Percentiles rank a stretch among this genome's conserved stretches.
These are phyloP conservation scores for Yasuhikotakia modesta DNA, from an alignment of 2,797 vertebrate genomes.

Conservation along the genomic window DNA sequence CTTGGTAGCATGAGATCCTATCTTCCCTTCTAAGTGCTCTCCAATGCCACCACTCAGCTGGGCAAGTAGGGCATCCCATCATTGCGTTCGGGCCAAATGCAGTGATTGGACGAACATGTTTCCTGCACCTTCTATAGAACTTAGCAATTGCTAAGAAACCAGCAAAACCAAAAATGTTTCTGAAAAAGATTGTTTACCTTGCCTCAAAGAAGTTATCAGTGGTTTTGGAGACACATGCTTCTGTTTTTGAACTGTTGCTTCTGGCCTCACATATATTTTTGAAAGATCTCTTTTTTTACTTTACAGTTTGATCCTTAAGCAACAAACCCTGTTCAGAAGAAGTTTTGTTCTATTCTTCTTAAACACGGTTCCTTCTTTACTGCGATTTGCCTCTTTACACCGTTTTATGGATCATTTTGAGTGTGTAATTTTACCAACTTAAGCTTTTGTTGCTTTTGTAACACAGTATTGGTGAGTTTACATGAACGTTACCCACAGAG, in stretches of 20 bases:
- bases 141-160: too few species aligned
- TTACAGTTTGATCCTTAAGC: conserved; percentile 17
- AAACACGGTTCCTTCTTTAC: conserved; percentile 38
- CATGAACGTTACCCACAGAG: conserved; percentile 38
- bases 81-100: too few species aligned
- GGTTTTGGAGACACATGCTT: not conserved
- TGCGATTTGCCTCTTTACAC: conserved; percentile 36
- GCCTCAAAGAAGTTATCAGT: not conserved
- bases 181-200: not conserved
- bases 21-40: too few species aligned
- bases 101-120: too few species aligned
- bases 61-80: too few species aligned
- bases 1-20: too few species aligned
- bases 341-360: conserved; percentile 39
- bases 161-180: too few species aligned
- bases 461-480: conserved; percentile 35
- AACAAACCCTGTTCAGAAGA: conserved; percentile 47
- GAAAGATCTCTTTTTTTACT: conserved; percentile 41
- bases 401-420: conserved; percentile 47
- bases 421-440: conserved; percentile 47
- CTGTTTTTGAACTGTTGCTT: not conserved
- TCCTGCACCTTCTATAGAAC: too few species aligned
- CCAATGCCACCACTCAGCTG: too few species aligned
- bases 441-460: conserved; percentile 36
- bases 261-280: conserved; percentile 6